These are phyloP conservation scores for Habroteleia sp. DNA, from an alignment of 2,888 invertebrate genomes.

Conservation along the genomic window DNA sequence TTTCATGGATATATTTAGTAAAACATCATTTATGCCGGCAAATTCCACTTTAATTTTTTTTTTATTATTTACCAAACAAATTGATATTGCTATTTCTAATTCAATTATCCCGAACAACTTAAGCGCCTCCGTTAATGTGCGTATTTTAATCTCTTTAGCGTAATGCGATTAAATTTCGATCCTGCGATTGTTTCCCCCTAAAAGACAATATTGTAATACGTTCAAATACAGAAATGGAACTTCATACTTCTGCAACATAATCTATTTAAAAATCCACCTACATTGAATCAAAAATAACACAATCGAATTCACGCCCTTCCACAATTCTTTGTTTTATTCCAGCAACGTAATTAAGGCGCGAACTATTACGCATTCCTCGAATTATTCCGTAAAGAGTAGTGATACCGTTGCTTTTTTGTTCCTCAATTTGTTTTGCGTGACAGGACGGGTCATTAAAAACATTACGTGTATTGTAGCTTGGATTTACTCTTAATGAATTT, in stretches of 20 bases:
- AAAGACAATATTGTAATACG: constrained; percentile 31
- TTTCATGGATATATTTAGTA: not conserved
- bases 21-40: no score
- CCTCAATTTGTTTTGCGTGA: constrained; percentile 31
- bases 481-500: constrained; percentile 37
- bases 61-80: not conserved
- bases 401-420: constrained; percentile 8
- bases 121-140: constrained; percentile 8
- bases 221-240: constrained; percentile 20
- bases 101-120: constrained; percentile 4
- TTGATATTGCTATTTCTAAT: not conserved
- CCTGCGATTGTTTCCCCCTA: constrained; percentile 20
- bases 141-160: constrained; percentile 41
- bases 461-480: constrained; percentile 37
- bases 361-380: constrained; percentile 31
- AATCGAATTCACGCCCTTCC: constrained; percentile 8
- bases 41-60: no score
- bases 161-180: constrained; percentile 45
- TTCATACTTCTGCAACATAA: constrained; percentile 5
- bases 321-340: not conserved
- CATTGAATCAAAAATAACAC: constrained; percentile 10
- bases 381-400: constrained; percentile 16
- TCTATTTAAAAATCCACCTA: constrained; percentile 28
- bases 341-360: constrained; percentile 15
- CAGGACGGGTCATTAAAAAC: constrained; percentile 26